A percentile compares a stretch with the other conserved stretches of the same genome.
Conservation (phyloP, 2,888 invertebrate species). For the Lissocephala sabroskyi region DNA sequence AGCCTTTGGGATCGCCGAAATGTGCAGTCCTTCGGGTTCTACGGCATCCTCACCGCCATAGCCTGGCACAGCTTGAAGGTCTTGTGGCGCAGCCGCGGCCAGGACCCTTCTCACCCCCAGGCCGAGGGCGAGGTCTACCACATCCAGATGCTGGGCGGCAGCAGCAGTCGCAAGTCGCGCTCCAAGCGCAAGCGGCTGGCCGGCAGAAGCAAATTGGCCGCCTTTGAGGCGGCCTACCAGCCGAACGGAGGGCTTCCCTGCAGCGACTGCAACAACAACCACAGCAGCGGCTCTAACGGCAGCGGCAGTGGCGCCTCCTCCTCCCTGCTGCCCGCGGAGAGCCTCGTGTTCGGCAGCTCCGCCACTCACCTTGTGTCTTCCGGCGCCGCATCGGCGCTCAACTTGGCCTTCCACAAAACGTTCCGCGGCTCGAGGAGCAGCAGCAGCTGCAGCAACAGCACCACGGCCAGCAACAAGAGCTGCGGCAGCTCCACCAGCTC, state of each 20-base stretch:
- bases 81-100: slow-evolving; percentile 28
- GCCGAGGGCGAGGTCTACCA: slow-evolving; percentile 44
- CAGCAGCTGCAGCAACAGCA: slow-evolving; percentile 71
- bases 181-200: slow-evolving; percentile 64
- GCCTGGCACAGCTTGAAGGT: slow-evolving; percentile 59
- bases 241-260: slow-evolving; percentile 36
- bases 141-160: slow-evolving; percentile 49
- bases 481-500: slow-evolving; percentile 67
- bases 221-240: slow-evolving; percentile 31
- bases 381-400: slow-evolving; percentile 26
- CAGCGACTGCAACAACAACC: slow-evolving; percentile 47
- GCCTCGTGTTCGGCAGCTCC: background rate
- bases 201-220: slow-evolving; percentile 19
- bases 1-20: slow-evolving; percentile 86
- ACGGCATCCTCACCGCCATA: slow-evolving; percentile 73
- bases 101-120: slow-evolving; percentile 5
- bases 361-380: slow-evolving; percentile 48
- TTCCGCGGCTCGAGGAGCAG: slow-evolving; percentile 69
- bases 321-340: slow-evolving; percentile 14
- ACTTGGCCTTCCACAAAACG: slow-evolving; percentile 49
- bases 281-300: slow-evolving; percentile 26
- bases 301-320: slow-evolving; percentile 4
- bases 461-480: slow-evolving; percentile 72
- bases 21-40: slow-evolving; percentile 83
- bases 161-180: slow-evolving; percentile 67